phyloP scores from a whole-genome alignment of 2,888 invertebrate genomes.

The Oligia latruncula region DNA sequence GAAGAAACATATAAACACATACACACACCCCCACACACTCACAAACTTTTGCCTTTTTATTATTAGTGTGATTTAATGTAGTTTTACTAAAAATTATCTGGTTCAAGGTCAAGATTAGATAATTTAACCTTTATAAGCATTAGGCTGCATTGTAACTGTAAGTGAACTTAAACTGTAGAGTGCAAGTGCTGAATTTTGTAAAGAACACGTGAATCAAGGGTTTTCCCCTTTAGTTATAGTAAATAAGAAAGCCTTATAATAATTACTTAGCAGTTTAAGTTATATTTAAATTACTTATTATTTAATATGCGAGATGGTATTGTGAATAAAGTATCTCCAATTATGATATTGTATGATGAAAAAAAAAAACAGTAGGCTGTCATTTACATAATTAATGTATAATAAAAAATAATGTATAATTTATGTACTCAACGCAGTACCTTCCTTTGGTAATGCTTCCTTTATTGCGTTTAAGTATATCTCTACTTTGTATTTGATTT shows the following conservation, averaged over 20 bases:
- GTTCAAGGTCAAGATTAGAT: not conserved
- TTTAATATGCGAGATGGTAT: too few species aligned
- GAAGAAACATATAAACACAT: too few species aligned
- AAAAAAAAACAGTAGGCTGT: not conserved
- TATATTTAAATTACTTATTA: too few species aligned
- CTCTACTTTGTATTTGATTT: not conserved
- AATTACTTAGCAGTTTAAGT: too few species aligned
- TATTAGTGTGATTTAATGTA: not conserved
- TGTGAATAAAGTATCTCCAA: not conserved
- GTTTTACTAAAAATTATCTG: not conserved
- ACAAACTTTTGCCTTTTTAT: too few species aligned
- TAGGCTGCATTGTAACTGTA: not conserved
- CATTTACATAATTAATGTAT: not conserved
- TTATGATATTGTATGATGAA: not conserved
- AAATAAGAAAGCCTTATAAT: not conserved
- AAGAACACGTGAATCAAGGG: not conserved
- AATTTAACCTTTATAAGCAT: too few species aligned
- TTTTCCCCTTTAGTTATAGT: not conserved
- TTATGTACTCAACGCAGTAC: not conserved
- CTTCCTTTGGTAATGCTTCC: not conserved
- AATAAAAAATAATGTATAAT: too few species aligned
- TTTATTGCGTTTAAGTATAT: not conserved
- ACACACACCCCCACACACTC: too few species aligned
- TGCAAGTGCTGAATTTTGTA: not conserved
- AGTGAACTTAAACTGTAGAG: not conserved